Evolutionary conservation across 37 sponge, comb jelly and placozoan species (phyloP), one percentile per base, ranked within the genome.

Genomic region (Agelas oroides): DNA sequence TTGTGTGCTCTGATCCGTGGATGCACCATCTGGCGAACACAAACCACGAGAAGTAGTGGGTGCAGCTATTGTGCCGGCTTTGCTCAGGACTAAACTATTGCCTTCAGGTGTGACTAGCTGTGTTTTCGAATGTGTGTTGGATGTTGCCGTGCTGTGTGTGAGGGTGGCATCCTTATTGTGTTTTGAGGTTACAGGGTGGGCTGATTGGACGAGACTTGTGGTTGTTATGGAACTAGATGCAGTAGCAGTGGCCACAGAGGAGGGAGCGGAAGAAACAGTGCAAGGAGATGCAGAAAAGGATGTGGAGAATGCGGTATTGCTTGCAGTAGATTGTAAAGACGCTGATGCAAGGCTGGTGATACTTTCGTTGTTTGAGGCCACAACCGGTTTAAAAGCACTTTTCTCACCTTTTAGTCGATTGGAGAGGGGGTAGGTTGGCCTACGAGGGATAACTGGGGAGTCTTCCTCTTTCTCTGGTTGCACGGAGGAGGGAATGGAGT

Each of bases 371-470:
- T 30, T 53, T 16, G 38, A 35, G 30, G 19, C 23, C 34, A 28
- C 55, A 21, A 84, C 55, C 8, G 84, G 84, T 15, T 75, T 73
- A 36, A 84, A 73, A 36, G 84, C 75, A 33, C 34, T 31, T 15
- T 57, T 28, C 46, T 46, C 46, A 46, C 46, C 46, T 8, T 46
- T 46, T 8, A 46, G 46, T 46, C 46, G 46, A 8, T 46, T 46
- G 46, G 46, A 46, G 46, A 46, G 46, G 46, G 46, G 81, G 67
- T 66, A 80, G 70, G 81, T 80, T 19, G 81, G 81, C 19, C 81
- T 30, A 34, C 81, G 53, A 36, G 81, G 70, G 36, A 80, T 80
- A 18, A 80, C 37, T 15, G 66, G 54, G 35, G 84, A n/a, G 34
- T 25, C 19, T 31, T 71, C 73, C 19, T 78, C 54, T 35, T 19